Evolutionary conservation across 1,140 invertebrate genomes (phyloP).

Genomic region (Dendroctonus ponderosae): DNA sequence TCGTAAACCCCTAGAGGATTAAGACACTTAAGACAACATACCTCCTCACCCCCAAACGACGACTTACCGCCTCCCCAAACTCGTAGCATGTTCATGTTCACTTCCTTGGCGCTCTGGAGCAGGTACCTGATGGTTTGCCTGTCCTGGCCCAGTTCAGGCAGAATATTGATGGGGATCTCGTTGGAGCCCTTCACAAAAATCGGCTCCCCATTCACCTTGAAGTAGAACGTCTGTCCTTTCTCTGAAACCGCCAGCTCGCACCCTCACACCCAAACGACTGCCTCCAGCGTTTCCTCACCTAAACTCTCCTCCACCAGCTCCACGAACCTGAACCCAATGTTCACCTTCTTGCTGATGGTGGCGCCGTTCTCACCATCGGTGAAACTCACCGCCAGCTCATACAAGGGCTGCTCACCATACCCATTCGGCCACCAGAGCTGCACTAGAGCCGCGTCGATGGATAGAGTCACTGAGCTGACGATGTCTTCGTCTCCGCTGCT

Average conservation of each 20-base stretch:
- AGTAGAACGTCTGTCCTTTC: constrained; percentile 81
- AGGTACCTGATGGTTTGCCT: constrained; percentile 52
- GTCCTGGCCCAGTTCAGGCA: constrained; percentile 72
- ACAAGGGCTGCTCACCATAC: constrained; percentile 79
- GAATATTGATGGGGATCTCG: constrained; percentile 87
- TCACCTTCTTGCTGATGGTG: constrained; percentile 52
- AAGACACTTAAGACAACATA: not conserved
- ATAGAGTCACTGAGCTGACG: constrained; percentile 34
- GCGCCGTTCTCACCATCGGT: constrained; percentile 42
- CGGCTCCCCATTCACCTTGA: constrained; percentile 80
- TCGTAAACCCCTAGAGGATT: constrained; percentile 78
- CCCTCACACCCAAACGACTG: constrained; percentile 35
- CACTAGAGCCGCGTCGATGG: constrained; percentile 53
- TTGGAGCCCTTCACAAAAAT: constrained; percentile 98
- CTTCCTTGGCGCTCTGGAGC: constrained; percentile 69
- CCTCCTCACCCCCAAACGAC: not conserved
- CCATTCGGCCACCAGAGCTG: constrained; percentile 94
- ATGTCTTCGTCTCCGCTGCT: constrained; percentile 28
- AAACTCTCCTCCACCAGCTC: constrained; percentile 69
- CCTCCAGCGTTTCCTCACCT: constrained; percentile 15
- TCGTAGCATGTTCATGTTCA: constrained; percentile 91
- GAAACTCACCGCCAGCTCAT: constrained; percentile 63
- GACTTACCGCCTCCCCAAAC: constrained; percentile 85
- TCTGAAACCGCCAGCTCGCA: constrained; percentile 57
- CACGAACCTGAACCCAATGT: constrained; percentile 85